A percentile compares a stretch with the other conserved stretches of the same genome.
Conservation (phyloP, 2,113 vertebrate species). For the Thunnus maccoyii region DNA sequence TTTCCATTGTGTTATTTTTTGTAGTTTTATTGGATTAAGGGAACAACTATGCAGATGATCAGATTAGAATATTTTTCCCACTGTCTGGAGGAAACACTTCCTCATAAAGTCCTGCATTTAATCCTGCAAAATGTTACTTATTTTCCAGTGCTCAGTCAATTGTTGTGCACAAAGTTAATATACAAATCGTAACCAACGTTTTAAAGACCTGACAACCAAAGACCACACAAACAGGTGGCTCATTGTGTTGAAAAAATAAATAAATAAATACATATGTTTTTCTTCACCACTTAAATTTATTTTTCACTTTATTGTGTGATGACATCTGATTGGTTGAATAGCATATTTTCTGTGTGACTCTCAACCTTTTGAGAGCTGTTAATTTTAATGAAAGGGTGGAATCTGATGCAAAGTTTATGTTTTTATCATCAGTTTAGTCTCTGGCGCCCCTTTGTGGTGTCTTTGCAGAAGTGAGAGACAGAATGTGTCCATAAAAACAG, state of each 20-base stretch:
- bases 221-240: not conserved
- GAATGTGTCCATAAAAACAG: not conserved
- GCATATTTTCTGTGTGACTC: not conserved
- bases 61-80: not conserved
- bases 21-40: conserved; percentile 8
- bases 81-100: not conserved
- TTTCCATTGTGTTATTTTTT: conserved; percentile 7
- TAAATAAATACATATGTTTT: not conserved
- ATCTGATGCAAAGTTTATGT: not conserved
- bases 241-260: not conserved
- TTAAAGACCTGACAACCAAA: not conserved
- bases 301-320: not conserved
- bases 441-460: conserved; percentile 77
- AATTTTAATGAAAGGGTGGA: not conserved
- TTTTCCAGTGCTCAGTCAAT: not conserved
- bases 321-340: not conserved
- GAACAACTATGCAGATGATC: not conserved
- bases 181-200: too few relatives aligned
- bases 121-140: not conserved
- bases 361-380: not conserved
- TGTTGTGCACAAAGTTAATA: not conserved
- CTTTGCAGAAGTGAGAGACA: conserved; percentile 20
- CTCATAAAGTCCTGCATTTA: not conserved
- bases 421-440: conserved; percentile 54
- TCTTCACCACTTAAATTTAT: too few relatives aligned